Conservation (phyloP, 2,113 vertebrate genomes). For the Alethe castanea region DNA sequence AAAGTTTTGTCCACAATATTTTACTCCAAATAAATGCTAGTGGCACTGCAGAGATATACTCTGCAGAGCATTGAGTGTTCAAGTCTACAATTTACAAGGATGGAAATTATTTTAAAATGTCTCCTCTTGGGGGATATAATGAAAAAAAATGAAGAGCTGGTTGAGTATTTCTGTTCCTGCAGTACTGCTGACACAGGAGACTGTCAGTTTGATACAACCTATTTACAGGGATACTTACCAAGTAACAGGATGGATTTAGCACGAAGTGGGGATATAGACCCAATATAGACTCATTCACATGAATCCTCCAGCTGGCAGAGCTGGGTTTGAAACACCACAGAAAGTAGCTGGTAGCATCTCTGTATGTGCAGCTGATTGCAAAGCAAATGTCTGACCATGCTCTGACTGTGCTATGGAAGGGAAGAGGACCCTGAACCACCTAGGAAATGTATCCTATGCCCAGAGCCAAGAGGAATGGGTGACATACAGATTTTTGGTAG, state of each 20-base stretch:
- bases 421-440: neutral
- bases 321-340: neutral
- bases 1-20: neutral
- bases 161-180: neutral
- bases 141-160: neutral
- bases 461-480: neutral
- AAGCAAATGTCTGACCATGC: neutral
- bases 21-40: neutral
- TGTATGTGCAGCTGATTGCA: neutral
- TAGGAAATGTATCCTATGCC: neutral
- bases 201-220: neutral
- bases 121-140: neutral
- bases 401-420: neutral
- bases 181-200: neutral
- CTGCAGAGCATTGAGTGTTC: fast-evolving
- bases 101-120: neutral
- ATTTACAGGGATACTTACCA: neutral
- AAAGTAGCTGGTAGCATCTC: neutral
- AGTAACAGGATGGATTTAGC: neutral
- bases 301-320: neutral
- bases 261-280: neutral
- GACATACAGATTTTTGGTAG: neutral
- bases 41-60: neutral
- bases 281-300: neutral
- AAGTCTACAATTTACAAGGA: neutral